phyloP scores from a whole-genome alignment of 1,140 invertebrate genomes.

The Drosophila guanche region DNA sequence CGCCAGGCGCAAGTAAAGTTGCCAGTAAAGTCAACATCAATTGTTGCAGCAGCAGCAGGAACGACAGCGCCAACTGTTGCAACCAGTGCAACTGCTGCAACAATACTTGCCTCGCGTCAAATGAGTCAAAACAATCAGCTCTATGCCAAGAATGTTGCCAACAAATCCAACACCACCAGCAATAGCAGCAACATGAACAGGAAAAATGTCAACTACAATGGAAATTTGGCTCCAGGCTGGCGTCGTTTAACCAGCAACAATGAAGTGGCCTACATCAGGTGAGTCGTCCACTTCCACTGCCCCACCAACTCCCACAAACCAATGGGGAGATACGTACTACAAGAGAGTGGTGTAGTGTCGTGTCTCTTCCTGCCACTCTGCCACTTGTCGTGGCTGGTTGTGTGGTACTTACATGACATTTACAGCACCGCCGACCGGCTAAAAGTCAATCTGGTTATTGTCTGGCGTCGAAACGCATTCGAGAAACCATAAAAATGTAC shows the following conservation, averaged over 20 bases:
- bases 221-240: constrained; percentile 83
- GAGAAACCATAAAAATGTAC: constrained; percentile 74
- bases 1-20: constrained; percentile 65
- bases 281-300: constrained; percentile 36
- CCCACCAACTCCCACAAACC: neutral
- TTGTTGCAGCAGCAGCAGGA: constrained; percentile 30
- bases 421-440: constrained; percentile 57
- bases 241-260: constrained; percentile 76
- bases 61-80: constrained; percentile 57
- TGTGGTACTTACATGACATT: constrained; percentile 66
- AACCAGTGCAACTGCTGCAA: constrained; percentile 52
- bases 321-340: too few species aligned
- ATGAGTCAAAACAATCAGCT: constrained; percentile 69
- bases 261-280: constrained; percentile 83
- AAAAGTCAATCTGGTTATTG: constrained; percentile 78
- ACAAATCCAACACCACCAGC: constrained; percentile 54
- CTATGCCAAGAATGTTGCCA: constrained; percentile 68
- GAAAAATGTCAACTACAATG: constrained; percentile 52
- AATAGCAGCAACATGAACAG: constrained; percentile 30
- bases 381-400: neutral
- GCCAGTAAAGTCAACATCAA: constrained; percentile 52
- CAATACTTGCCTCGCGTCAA: constrained; percentile 72
- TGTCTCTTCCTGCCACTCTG: constrained; percentile 5
- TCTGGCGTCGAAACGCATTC: constrained; percentile 53
- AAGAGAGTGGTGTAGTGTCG: too few species aligned